Percentiles rank a stretch among this genome's conserved stretches.
Conservation (phyloP, 2,888 invertebrate species). For the Megalurothrips usitatus region DNA sequence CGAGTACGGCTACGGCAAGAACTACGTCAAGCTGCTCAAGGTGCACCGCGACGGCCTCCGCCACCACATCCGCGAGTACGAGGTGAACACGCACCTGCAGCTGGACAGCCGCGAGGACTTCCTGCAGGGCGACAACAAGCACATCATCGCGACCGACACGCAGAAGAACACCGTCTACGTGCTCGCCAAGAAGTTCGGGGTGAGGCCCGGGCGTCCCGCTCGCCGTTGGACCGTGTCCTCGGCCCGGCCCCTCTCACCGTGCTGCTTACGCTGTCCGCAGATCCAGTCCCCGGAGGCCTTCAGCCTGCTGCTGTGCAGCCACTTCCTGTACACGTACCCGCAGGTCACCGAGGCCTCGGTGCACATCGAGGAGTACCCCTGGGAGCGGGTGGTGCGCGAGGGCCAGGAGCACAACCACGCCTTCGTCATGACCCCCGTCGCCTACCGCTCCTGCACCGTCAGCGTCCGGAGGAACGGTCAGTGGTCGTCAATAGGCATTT, state of each 20-base stretch:
- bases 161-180: slow-evolving; percentile 79
- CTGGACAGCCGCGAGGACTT: slow-evolving; percentile 67
- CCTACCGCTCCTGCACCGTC: slow-evolving; percentile 64
- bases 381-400: slow-evolving; percentile 61
- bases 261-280: no score
- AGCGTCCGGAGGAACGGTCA: slow-evolving; percentile 63
- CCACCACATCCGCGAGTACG: slow-evolving; percentile 69
- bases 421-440: slow-evolving; percentile 65
- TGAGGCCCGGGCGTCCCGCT: slow-evolving; percentile 44
- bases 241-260: no score
- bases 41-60: slow-evolving; percentile 61
- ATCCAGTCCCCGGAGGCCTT: slow-evolving; percentile 69
- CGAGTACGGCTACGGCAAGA: slow-evolving; percentile 69
- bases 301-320: slow-evolving; percentile 65
- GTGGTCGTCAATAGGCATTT: no score
- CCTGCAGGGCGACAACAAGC: slow-evolving; percentile 67
- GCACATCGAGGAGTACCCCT: slow-evolving; percentile 68
- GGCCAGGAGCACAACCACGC: slow-evolving; percentile 67
- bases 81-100: slow-evolving; percentile 67
- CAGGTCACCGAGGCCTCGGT: slow-evolving; percentile 68
- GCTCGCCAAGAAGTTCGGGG: slow-evolving; percentile 70
- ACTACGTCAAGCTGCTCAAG: slow-evolving; percentile 67
- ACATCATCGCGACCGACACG: slow-evolving; percentile 75
- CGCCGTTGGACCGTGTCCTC: no score
- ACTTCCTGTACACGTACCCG: slow-evolving; percentile 69